A percentile compares a stretch with the other conserved stretches of the same genome.
Evolutionary conservation across 2,113 vertebrate species (phyloP).

Genomic region (Glaucomys volans): DNA sequence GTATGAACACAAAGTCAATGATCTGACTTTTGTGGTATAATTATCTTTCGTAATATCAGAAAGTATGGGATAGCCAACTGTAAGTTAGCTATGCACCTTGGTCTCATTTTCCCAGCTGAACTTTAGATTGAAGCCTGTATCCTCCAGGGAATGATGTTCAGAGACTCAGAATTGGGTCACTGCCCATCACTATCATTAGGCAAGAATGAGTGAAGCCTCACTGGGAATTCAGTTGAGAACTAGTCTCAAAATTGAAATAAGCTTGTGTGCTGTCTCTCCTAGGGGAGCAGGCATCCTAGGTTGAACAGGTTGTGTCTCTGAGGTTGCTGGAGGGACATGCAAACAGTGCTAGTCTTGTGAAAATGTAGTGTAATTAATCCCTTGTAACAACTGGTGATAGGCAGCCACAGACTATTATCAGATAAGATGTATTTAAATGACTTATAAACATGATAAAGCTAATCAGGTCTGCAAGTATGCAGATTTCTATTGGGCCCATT

Average conservation of each 20-base stretch:
- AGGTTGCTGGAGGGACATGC: constrained; percentile 52
- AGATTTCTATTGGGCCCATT: neutral
- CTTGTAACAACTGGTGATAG: neutral
- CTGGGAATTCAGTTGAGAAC: constrained; percentile 71
- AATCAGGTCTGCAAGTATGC: constrained; percentile 40
- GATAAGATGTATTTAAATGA: neutral
- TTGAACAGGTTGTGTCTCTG: constrained; percentile 46
- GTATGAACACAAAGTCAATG: neutral
- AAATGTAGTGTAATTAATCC: constrained; percentile 57
- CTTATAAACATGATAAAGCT: neutral
- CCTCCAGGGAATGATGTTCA: constrained; percentile 63
- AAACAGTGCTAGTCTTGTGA: constrained; percentile 25
- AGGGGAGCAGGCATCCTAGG: constrained; percentile 24
- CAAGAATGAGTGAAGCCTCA: constrained; percentile 58
- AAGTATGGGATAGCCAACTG: neutral
- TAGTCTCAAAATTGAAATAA: constrained; percentile 62
- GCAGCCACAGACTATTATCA: neutral
- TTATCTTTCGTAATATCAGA: neutral
- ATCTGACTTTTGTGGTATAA: neutral
- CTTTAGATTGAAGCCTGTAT: neutral
- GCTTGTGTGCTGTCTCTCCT: constrained; percentile 48
- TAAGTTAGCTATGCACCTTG: neutral
- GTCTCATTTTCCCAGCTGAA: constrained; percentile 16
- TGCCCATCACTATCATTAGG: constrained; percentile 73
- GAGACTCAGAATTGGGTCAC: constrained; percentile 74